Evolutionary conservation across 2,113 vertebrate genomes (phyloP).

Genomic region (Solea solea): DNA sequence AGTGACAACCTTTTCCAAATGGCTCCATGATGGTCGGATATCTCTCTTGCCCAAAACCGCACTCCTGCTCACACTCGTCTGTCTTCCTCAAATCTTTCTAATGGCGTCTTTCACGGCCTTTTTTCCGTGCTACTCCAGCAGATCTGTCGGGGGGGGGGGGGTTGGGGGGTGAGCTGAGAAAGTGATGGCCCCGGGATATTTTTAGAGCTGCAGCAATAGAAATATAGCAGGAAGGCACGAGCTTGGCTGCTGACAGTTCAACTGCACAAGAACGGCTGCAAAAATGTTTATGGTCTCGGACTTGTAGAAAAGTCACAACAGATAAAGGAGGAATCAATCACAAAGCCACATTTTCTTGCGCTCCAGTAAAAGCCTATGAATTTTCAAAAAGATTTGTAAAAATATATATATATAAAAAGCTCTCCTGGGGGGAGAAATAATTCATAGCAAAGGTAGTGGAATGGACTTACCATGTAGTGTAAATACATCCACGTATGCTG

Average conservation of each 20-base stretch:
- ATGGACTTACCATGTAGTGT: conserved; percentile 80
- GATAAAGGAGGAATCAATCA: conserved; percentile 76
- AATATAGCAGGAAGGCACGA: conserved; percentile 36
- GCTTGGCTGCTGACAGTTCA: conserved; percentile 57
- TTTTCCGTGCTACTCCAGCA: conserved; percentile 36
- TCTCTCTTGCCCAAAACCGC: conserved; percentile 41
- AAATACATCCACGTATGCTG: conserved; percentile 60
- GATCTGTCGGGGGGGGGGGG: conserved; percentile 21
- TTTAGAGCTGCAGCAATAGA: conserved; percentile 73
- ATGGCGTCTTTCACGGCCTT: conserved; percentile 56
- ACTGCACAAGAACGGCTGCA: conserved; percentile 55
- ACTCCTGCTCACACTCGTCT: conserved; percentile 36
- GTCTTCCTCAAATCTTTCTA: conserved; percentile 67
- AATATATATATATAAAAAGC: conserved; percentile 70
- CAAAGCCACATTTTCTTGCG: conserved; percentile 51
- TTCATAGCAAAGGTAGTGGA: conserved; percentile 65
- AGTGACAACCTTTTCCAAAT: conserved; percentile 66
- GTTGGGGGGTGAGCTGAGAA: conserved; percentile 40
- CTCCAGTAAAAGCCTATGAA: conserved; percentile 66
- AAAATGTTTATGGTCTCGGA: conserved; percentile 68
- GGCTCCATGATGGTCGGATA: conserved; percentile 61
- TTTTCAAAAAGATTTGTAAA: conserved; percentile 64
- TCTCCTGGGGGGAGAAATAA: conserved; percentile 64
- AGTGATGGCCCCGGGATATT: conserved; percentile 70
- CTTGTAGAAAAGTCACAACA: conserved; percentile 67